phyloP scores from a whole-genome alignment of 2,113 vertebrate species.

The Ranitomeya imitator region DNA sequence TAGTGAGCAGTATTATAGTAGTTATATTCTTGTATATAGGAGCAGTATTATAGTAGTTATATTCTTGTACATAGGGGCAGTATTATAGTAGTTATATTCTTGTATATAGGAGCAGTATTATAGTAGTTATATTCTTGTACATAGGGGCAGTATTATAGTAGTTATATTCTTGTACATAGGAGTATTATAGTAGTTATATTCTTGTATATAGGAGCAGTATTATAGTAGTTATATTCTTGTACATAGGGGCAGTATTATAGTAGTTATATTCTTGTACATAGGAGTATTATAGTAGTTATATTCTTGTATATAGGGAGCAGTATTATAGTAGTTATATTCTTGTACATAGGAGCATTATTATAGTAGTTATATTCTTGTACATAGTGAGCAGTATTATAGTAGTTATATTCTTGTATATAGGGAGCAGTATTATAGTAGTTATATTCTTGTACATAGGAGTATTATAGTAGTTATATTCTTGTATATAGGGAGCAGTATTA shows the following conservation, averaged over 20 bases:
- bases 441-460: slow-evolving; percentile 7
- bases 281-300: no score
- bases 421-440: slow-evolving; percentile 6
- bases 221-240: background rate
- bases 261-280: no score
- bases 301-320: no score
- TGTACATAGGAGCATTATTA: no score
- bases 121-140: no score
- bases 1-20: background rate
- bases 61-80: background rate
- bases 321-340: no score
- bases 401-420: background rate
- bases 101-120: background rate
- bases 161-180: background rate
- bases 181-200: slow-evolving; percentile 7
- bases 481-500: background rate
- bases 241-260: no score
- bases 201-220: background rate
- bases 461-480: slow-evolving; percentile 6
- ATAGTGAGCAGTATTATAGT: no score
- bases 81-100: slow-evolving; percentile 5
- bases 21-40: slow-evolving; percentile 16
- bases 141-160: no score
- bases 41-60: slow-evolving; percentile 6
- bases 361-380: no score